These are phyloP conservation scores for Dasysyrphus albostriatus DNA, from an alignment of 2,888 invertebrate species.

Conservation along the genomic window DNA sequence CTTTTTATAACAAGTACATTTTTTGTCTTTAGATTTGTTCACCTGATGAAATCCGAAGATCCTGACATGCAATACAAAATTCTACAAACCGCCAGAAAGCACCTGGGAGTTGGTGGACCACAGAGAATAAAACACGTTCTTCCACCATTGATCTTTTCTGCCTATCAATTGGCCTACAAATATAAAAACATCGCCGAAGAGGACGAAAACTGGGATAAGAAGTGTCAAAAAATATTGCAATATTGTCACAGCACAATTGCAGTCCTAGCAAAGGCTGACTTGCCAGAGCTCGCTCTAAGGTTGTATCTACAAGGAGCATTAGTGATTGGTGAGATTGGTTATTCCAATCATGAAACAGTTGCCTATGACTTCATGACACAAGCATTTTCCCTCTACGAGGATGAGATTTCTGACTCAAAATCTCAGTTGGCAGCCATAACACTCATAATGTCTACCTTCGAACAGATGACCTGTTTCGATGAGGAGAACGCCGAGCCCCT, in stretches of 20 bases:
- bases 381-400: constrained; percentile 98
- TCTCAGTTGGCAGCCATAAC: constrained; percentile 98
- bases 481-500: constrained; percentile 99
- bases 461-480: constrained; percentile 96
- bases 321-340: constrained; percentile 95
- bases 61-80: constrained; percentile 96
- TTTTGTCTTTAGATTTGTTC: constrained; percentile 87
- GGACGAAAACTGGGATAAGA: constrained; percentile 99
- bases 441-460: constrained; percentile 96
- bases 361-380: constrained; percentile 98
- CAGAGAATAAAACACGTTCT: constrained; percentile 94
- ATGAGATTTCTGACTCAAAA: constrained; percentile 98
- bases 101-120: constrained; percentile 95
- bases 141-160: constrained; percentile 97
- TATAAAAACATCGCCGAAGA: constrained; percentile 91
- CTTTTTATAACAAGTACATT: background rate
- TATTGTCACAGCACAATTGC: constrained; percentile 98
- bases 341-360: constrained; percentile 97
- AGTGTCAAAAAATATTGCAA: constrained; percentile 98
- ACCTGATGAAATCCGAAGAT: constrained; percentile 91
- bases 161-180: constrained; percentile 93
- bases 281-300: constrained; percentile 96
- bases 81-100: constrained; percentile 93
- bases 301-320: constrained; percentile 98
- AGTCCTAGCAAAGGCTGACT: constrained; percentile 96